A percentile compares a stretch with the other conserved stretches of the same genome.
Evolutionary conservation across 2,113 vertebrate genomes (phyloP).

Genomic region (Cyprinodon brontotheroides): DNA sequence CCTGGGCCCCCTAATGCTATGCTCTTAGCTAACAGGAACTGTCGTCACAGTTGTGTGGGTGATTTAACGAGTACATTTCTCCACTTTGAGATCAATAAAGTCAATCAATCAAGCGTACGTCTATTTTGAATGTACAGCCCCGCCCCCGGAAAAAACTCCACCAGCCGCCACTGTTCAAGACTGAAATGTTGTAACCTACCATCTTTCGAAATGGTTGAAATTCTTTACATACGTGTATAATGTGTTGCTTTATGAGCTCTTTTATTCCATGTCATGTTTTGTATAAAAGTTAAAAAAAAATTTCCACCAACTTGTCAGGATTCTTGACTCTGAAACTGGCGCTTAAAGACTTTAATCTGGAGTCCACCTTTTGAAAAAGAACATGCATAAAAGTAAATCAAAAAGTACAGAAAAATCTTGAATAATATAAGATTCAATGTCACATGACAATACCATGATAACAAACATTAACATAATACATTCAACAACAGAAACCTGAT

Average conservation of each 20-base stretch:
- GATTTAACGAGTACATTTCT: too few species aligned
- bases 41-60: too few species aligned
- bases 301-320: slow-evolving; percentile 91
- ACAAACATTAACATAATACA: background rate
- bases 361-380: slow-evolving; percentile 85
- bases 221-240: background rate
- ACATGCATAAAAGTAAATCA: background rate
- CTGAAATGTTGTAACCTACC: background rate
- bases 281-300: background rate
- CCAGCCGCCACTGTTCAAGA: background rate
- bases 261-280: background rate
- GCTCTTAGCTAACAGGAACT: too few species aligned
- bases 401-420: background rate
- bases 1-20: too few species aligned
- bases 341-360: slow-evolving; percentile 93
- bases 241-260: background rate
- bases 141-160: too few species aligned
- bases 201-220: background rate
- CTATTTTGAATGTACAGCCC: too few species aligned
- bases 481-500: background rate
- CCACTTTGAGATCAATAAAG: too few species aligned
- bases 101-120: too few species aligned
- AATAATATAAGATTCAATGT: background rate
- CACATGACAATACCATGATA: slow-evolving; percentile 6
- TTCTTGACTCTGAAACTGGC: slow-evolving; percentile 96